Conservation (phyloP, 2,888 invertebrate genomes). For the Rotaria socialis region DNA sequence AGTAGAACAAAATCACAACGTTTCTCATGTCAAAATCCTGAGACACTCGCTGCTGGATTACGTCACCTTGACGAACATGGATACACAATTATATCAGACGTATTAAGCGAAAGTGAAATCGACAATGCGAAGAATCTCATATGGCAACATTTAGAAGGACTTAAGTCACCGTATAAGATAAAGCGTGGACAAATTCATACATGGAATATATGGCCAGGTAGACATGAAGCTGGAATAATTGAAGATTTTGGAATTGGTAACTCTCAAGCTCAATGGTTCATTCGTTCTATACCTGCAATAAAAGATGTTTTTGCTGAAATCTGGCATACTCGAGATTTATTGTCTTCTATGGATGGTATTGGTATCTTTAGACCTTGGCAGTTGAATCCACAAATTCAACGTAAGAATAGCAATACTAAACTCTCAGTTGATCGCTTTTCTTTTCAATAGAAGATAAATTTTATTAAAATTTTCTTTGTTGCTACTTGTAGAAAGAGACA, state of each 20-base stretch:
- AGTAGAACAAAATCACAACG: neutral
- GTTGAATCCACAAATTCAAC: slow-evolving; percentile 22
- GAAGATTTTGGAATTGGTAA: slow-evolving; percentile 28
- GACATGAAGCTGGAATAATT: slow-evolving; percentile 31
- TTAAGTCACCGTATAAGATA: neutral
- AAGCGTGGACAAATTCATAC: slow-evolving; percentile 21
- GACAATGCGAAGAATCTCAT: neutral
- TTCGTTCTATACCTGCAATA: neutral
- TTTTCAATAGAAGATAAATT: too few species aligned
- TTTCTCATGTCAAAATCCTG: slow-evolving; percentile 2
- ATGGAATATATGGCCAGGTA: slow-evolving; percentile 31
- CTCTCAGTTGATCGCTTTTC: too few species aligned
- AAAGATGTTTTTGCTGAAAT: slow-evolving; percentile 27
- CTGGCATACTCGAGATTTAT: slow-evolving; percentile 14
- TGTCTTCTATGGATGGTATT: slow-evolving; percentile 36
- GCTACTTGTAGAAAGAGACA: neutral
- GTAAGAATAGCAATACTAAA: neutral
- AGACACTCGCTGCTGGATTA: neutral
- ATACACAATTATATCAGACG: slow-evolving; percentile 27
- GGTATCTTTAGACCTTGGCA: slow-evolving; percentile 27
- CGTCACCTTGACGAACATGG: slow-evolving; percentile 2
- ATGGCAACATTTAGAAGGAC: slow-evolving; percentile 35
- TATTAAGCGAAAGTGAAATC: neutral
- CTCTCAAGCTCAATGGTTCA: slow-evolving; percentile 32
- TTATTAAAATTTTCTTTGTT: neutral